These are phyloP conservation scores for Sporophila hypoxantha DNA, from an alignment of 2,113 vertebrate species.

Conservation along the genomic window DNA sequence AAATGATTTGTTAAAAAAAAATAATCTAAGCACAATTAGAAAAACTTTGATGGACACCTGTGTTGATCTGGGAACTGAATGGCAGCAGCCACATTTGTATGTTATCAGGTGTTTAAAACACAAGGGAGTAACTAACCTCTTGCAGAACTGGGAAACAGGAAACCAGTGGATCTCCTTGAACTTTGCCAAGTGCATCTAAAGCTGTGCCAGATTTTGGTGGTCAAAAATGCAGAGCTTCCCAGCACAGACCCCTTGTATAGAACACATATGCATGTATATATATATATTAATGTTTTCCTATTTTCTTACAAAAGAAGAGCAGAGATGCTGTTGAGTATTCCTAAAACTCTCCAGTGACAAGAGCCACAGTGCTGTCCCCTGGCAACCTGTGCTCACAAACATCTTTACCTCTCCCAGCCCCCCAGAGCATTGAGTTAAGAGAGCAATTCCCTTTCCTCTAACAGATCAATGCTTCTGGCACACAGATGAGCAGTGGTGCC, in stretches of 20 bases:
- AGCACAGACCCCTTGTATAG: not conserved
- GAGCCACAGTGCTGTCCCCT: not conserved
- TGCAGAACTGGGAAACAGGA: not conserved
- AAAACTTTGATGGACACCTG: constrained; percentile 12
- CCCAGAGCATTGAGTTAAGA: not conserved
- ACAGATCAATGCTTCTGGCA: not conserved
- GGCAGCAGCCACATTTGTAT: not conserved
- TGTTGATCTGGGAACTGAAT: not conserved
- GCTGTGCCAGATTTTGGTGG: not conserved
- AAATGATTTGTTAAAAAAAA: constrained; percentile 3
- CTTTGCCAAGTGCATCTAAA: not conserved
- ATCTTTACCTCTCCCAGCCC: not conserved
- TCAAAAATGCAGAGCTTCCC: not conserved
- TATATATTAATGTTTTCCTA: accelerated
- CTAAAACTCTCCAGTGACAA: not conserved
- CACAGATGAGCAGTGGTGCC: not conserved
- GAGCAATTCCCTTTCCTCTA: not conserved
- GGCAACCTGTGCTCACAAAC: not conserved
- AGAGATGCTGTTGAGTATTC: not conserved
- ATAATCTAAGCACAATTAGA: not conserved
- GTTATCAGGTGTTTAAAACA: not conserved
- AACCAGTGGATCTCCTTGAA: not conserved
- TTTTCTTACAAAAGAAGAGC: not conserved
- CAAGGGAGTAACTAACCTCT: not conserved
- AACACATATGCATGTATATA: accelerated